Percentiles rank a stretch among this genome's conserved stretches.
Conservation (phyloP, 2,797 vertebrate species). For the Acanthopagrus latus region DNA sequence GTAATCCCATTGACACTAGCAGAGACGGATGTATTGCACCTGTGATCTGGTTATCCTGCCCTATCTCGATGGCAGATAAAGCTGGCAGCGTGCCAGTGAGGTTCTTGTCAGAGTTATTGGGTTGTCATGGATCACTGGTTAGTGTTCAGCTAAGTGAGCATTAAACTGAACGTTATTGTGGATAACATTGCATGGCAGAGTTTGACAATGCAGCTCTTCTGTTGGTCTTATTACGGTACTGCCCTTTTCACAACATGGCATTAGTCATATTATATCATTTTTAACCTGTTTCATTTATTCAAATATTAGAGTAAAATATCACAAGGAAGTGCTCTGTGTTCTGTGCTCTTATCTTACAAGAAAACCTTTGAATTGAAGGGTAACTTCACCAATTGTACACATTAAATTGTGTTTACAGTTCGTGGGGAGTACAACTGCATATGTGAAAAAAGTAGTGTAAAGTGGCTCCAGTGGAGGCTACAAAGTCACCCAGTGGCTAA, state of each 20-base stretch:
- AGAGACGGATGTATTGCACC: slow-evolving; percentile 73
- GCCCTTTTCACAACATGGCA: background rate
- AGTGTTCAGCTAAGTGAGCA: slow-evolving; percentile 39
- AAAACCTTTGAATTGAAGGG: background rate
- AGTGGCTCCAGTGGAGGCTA: too few relatives aligned
- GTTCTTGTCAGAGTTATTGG: slow-evolving; percentile 48
- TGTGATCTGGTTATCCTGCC: slow-evolving; percentile 76
- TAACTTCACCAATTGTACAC: too few relatives aligned
- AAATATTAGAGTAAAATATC: background rate
- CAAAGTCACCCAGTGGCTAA: too few relatives aligned
- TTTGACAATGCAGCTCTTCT: slow-evolving; percentile 40
- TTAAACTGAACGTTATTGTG: slow-evolving; percentile 37
- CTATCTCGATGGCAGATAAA: slow-evolving; percentile 56
- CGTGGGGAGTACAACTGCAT: too few relatives aligned
- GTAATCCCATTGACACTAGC: slow-evolving; percentile 78
- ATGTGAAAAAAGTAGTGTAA: too few relatives aligned
- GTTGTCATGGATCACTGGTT: slow-evolving; percentile 50
- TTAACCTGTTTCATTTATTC: background rate
- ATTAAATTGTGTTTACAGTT: too few relatives aligned
- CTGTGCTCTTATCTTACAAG: background rate
- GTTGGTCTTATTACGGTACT: too few relatives aligned
- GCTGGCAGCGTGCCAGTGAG: slow-evolving; percentile 33
- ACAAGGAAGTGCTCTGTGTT: background rate
- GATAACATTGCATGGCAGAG: slow-evolving; percentile 25
- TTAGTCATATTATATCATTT: background rate